Percentiles rank a stretch among this genome's conserved stretches.
phyloP scores from a whole-genome alignment of 2,888 invertebrate genomes.

The Trilocha varians region DNA sequence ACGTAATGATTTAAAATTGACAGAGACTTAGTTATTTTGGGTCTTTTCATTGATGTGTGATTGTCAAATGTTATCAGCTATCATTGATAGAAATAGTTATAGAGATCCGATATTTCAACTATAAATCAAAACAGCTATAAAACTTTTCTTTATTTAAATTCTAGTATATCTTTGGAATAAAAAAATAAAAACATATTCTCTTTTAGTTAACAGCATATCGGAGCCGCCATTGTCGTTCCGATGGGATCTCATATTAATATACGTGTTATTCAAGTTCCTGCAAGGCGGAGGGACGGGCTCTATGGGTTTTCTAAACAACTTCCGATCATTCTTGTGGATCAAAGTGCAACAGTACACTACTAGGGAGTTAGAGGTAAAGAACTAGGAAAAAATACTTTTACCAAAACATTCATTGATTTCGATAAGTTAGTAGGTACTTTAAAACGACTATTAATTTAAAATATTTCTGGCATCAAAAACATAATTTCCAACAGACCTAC shows the following conservation, averaged over 20 bases:
- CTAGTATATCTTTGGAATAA: too few relatives aligned
- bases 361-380: conserved; percentile 85
- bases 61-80: too few relatives aligned
- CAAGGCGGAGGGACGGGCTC: conserved; percentile 96
- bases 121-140: too few relatives aligned
- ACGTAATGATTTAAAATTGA: conserved; percentile 27
- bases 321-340: conserved; percentile 95
- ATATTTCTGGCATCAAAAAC: too few relatives aligned
- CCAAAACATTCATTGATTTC: background rate
- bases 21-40: too few relatives aligned
- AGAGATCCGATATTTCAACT: too few relatives aligned
- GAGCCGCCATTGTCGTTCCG: conserved; percentile 75
- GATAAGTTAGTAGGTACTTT: background rate
- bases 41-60: too few relatives aligned
- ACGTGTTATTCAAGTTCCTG: conserved; percentile 90
- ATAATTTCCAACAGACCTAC: too few relatives aligned
- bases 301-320: conserved; percentile 94
- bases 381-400: background rate
- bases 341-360: conserved; percentile 96
- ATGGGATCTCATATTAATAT: conserved; percentile 92
- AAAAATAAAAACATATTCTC: too few relatives aligned
- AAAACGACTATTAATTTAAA: too few relatives aligned
- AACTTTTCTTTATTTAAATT: too few relatives aligned
- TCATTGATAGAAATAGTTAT: too few relatives aligned
- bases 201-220: conserved; percentile 85